Percentiles rank a stretch among this genome's conserved stretches.
These are phyloP conservation scores for Adela reaumurella DNA, from an alignment of 2,888 invertebrate species.

Conservation along the genomic window DNA sequence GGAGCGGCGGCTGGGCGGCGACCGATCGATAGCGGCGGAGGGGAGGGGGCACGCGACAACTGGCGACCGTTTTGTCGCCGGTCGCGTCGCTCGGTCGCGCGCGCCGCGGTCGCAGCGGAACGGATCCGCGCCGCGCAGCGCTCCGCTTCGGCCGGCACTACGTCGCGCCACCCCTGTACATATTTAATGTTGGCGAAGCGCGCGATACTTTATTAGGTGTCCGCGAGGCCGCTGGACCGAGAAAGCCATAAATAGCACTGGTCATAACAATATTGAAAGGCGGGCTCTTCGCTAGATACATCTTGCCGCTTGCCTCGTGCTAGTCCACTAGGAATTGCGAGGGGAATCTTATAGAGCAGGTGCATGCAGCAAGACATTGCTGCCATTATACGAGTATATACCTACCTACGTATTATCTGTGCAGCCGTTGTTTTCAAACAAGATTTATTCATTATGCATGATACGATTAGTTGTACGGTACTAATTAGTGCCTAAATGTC, in stretches of 20 bases:
- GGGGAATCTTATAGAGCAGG: background rate
- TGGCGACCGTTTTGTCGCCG: slow-evolving; percentile 5
- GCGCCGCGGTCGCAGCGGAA: slow-evolving; percentile 57
- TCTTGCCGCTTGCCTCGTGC: background rate
- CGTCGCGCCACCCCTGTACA: slow-evolving; percentile 13
- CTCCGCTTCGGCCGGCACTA: slow-evolving; percentile 20
- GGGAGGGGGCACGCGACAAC: slow-evolving; percentile 19
- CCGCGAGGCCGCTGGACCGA: slow-evolving; percentile 7
- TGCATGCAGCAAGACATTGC: background rate
- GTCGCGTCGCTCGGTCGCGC: slow-evolving; percentile 27
- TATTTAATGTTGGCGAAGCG: background rate
- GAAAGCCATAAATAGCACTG: slow-evolving; percentile 4
- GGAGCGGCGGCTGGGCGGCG: slow-evolving; percentile 35
- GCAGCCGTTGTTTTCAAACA: no score
- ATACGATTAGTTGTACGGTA: no score
- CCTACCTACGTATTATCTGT: no score
- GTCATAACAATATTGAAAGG: slow-evolving; percentile 3
- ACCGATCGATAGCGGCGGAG: slow-evolving; percentile 44
- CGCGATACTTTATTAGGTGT: slow-evolving; percentile 6
- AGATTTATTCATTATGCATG: no score
- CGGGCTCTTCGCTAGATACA: background rate
- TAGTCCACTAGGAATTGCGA: background rate
- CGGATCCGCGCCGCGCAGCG: slow-evolving; percentile 73
- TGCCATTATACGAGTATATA: no score
- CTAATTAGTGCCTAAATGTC: no score